A percentile compares a stretch with the other conserved stretches of the same genome.
phyloP scores from a whole-genome alignment of 2,888 invertebrate species.

The Chydorus sphaericus region DNA sequence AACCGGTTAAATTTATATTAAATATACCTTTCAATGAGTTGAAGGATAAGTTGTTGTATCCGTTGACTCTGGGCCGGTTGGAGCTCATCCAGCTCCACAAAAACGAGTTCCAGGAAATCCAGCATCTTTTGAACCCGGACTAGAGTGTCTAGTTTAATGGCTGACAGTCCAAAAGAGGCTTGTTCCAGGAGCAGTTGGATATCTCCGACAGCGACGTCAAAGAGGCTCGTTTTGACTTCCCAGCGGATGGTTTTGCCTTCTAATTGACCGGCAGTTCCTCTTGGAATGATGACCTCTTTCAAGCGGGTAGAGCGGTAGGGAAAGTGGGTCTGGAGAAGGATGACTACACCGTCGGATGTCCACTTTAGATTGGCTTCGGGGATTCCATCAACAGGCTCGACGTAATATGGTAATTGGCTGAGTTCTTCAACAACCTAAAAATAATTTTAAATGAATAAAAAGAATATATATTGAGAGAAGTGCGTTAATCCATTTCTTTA shows the following conservation, averaged over 20 bases:
- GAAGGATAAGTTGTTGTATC: not conserved
- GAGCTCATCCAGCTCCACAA: not conserved
- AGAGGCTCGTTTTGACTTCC: not conserved
- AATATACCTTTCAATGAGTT: not conserved
- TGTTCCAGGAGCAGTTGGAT: not conserved
- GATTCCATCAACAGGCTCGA: not conserved
- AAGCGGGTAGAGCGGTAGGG: not conserved
- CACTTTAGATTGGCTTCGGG: not conserved
- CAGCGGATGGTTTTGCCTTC: conserved; percentile 2
- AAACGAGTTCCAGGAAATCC: not conserved
- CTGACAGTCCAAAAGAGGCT: conserved; percentile 2
- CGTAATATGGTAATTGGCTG: not conserved
- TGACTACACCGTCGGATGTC: not conserved
- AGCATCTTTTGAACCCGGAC: not conserved
- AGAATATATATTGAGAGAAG: not conserved
- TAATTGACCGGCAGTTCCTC: not conserved
- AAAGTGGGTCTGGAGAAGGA: not conserved
- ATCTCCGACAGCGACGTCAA: not conserved
- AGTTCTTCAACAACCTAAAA: not conserved
- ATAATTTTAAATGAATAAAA: not conserved
- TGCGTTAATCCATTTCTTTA: not conserved
- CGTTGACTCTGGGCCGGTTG: not conserved
- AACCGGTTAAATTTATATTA: no score
- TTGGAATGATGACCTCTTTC: not conserved
- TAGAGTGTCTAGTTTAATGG: not conserved